A percentile compares a stretch with the other conserved stretches of the same genome.
phyloP scores from a whole-genome alignment of 2,888 invertebrate genomes.

The Chrysolina americana region DNA sequence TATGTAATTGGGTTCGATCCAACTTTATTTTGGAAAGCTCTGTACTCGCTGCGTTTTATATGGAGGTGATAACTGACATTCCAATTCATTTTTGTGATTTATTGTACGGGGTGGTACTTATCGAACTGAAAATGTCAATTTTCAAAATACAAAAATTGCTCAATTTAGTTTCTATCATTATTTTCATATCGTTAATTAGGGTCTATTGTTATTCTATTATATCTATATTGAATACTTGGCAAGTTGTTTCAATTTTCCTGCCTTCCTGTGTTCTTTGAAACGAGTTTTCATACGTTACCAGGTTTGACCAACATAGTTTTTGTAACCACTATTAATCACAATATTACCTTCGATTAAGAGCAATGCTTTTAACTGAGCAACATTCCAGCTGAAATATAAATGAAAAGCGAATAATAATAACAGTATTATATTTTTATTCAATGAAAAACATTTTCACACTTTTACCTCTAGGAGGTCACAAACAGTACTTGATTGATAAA shows the following conservation, averaged over 20 bases:
- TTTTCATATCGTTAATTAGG: conserved; percentile 42
- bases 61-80: conserved; percentile 8
- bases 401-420: no score
- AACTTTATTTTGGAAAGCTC: not conserved
- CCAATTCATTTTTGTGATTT: conserved; percentile 12
- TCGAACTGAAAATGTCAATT: conserved; percentile 40
- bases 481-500: no score
- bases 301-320: no score
- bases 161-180: conserved; percentile 44
- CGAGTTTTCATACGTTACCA: no score
- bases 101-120: not conserved
- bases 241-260: not conserved
- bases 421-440: no score
- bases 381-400: no score
- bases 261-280: no score
- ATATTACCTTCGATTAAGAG: no score
- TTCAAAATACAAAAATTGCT: conserved; percentile 40
- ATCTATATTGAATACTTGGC: conserved; percentile 35
- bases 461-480: no score
- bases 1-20: not conserved
- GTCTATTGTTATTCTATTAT: conserved; percentile 42
- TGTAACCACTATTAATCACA: no score
- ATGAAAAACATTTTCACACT: no score
- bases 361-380: no score
- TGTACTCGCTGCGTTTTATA: not conserved